Conservation (phyloP, 53 echinoderm and acorn worm genomes). For the Antedon mediterranea region DNA sequence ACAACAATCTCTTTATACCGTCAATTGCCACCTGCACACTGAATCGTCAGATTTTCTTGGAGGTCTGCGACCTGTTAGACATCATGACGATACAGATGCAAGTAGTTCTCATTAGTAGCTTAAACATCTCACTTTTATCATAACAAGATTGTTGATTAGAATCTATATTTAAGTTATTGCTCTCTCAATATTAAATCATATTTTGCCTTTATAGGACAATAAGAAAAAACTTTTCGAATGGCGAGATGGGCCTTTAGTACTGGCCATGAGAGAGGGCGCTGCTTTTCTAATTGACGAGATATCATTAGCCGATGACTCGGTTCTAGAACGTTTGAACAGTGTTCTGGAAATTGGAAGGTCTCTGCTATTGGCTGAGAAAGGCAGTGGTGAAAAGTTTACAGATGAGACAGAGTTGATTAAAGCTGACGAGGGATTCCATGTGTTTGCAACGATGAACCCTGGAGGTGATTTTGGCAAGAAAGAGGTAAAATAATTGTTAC, state of each 20-base stretch:
- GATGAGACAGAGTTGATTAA: conserved; percentile 44
- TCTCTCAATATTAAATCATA: too few relatives aligned
- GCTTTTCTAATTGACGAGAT: conserved; percentile 91
- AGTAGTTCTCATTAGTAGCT: too few relatives aligned
- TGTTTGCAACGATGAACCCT: conserved; percentile 93
- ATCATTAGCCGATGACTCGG: conserved; percentile 96
- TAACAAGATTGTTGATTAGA: too few relatives aligned
- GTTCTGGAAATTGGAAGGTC: conserved; percentile 84
- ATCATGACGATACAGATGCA: conserved; percentile 37
- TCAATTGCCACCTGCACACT: conserved; percentile 91
- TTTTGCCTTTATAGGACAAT: conserved; percentile 36
- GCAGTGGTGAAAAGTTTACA: conserved; percentile 56
- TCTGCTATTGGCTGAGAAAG: conserved; percentile 78
- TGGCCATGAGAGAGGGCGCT: conserved; percentile 74
- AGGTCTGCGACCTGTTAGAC: conserved; percentile 80
- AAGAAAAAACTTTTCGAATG: conserved; percentile 90
- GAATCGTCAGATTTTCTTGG: conserved; percentile 96
- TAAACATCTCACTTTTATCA: background rate
- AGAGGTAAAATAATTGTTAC: conserved; percentile 37
- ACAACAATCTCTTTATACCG: conserved; percentile 62
- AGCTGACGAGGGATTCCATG: conserved; percentile 54
- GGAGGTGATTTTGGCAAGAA: conserved; percentile 98
- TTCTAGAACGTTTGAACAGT: conserved; percentile 91
- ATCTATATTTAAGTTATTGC: too few relatives aligned
- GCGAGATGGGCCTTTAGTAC: conserved; percentile 89